Percentiles rank a stretch among this genome's conserved stretches.
These are phyloP conservation scores for Nowickia ferox DNA, from an alignment of 2,888 invertebrate species.

Conservation along the genomic window DNA sequence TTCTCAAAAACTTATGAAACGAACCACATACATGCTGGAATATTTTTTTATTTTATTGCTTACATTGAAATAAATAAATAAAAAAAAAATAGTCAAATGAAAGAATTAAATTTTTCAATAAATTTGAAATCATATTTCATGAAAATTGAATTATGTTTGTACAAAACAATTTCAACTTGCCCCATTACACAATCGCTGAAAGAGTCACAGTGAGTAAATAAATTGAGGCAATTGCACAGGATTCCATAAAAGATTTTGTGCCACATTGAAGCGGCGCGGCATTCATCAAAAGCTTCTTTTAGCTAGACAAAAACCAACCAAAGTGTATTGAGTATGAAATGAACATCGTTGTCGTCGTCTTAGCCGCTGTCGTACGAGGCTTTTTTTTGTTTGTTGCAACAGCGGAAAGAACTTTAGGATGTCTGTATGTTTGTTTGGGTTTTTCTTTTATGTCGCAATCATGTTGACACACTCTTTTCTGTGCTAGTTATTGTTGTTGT, in stretches of 20 bases:
- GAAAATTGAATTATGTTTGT: conserved; percentile 71
- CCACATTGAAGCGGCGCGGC: conserved; percentile 57
- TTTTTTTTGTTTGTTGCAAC: background rate
- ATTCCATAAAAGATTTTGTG: conserved; percentile 57
- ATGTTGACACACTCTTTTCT: conserved; percentile 73
- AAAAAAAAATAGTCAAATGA: conserved; percentile 20
- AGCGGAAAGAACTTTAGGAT: conserved; percentile 47
- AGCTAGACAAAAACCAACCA: conserved; percentile 43
- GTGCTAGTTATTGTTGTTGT: conserved; percentile 34
- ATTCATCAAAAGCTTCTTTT: conserved; percentile 67
- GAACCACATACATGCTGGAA: background rate
- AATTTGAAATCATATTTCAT: conserved; percentile 73
- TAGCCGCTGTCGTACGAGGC: conserved; percentile 6
- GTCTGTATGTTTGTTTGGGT: conserved; percentile 6
- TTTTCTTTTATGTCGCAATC: conserved; percentile 70
- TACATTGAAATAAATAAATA: background rate
- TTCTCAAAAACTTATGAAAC: conserved; percentile 24
- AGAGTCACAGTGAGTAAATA: conserved; percentile 62
- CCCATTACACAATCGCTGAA: conserved; percentile 71
- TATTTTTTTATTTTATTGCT: background rate
- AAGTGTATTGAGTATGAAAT: conserved; percentile 37
- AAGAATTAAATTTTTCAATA: conserved; percentile 69
- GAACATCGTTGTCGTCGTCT: conserved; percentile 5
- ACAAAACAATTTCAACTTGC: conserved; percentile 71
- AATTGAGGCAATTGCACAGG: conserved; percentile 68